A percentile compares a stretch with the other conserved stretches of the same genome.
Evolutionary conservation across 2,113 vertebrate genomes (phyloP).

Genomic region (Chauna torquata): DNA sequence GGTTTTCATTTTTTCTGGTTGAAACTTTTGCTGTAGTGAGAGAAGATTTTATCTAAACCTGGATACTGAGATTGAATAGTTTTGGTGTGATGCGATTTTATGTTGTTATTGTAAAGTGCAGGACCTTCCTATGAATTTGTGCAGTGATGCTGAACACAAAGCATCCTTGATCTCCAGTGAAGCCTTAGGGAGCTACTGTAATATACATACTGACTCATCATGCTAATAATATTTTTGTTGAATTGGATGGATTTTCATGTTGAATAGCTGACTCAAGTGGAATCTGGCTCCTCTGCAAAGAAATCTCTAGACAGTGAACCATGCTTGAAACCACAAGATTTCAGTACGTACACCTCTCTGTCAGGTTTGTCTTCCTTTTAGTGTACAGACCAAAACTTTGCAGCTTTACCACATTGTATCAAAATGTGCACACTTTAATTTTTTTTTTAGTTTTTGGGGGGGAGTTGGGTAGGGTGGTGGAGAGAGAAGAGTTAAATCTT

Average conservation of each 20-base stretch:
- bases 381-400: neutral
- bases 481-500: neutral
- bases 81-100: neutral
- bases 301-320: neutral
- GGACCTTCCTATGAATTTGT: neutral
- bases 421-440: fast-evolving
- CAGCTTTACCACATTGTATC: neutral
- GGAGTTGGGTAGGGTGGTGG: neutral
- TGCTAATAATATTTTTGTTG: neutral
- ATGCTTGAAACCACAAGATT: neutral
- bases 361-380: neutral
- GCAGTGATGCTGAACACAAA: neutral
- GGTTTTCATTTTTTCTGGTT: fast-evolving
- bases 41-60: neutral
- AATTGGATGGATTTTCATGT: neutral
- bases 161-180: neutral
- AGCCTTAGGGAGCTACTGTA: neutral
- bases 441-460: neutral
- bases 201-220: neutral
- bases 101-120: neutral
- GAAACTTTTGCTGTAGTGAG: neutral
- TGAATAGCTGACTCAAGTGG: neutral
- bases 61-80: neutral
- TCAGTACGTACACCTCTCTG: neutral
- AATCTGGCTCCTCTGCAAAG: neutral